Percentiles rank a stretch among this genome's conserved stretches.
Conservation (phyloP, 2,888 invertebrate genomes). For the Tortrix viridana region DNA sequence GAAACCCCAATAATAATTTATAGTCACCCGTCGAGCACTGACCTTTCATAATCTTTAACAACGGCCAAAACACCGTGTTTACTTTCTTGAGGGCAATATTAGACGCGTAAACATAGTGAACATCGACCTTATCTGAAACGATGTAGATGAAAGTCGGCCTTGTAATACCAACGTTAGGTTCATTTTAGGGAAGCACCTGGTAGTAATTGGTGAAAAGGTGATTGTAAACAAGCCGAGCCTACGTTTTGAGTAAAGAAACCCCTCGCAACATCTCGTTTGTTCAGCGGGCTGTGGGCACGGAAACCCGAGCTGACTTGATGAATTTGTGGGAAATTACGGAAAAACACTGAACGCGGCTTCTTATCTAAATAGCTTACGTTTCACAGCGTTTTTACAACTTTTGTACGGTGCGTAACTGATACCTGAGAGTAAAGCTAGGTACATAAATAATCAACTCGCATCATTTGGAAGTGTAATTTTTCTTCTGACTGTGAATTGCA, state of each 20-base stretch:
- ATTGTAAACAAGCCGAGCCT: constrained; percentile 43
- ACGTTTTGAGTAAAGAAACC: constrained; percentile 51
- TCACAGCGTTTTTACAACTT: not conserved
- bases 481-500: too few species aligned
- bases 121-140: constrained; percentile 41
- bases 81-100: constrained; percentile 49
- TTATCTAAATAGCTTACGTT: not conserved
- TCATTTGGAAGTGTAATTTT: too few species aligned
- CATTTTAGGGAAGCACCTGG: constrained; percentile 33
- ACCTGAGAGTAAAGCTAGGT: not conserved
- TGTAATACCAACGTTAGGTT: constrained; percentile 35
- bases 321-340: constrained; percentile 21
- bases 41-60: constrained; percentile 49
- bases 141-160: constrained; percentile 31
- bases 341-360: not conserved
- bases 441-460: too few species aligned
- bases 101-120: constrained; percentile 47
- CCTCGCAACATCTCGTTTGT: constrained; percentile 50
- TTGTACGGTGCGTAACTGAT: not conserved
- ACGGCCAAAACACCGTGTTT: constrained; percentile 49
- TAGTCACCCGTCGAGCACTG: not conserved
- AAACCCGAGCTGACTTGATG: constrained; percentile 21
- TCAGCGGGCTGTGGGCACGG: constrained; percentile 28
- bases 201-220: constrained; percentile 45
- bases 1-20: constrained; percentile 1